A percentile compares a stretch with the other conserved stretches of the same genome.
Conservation (phyloP, 2,113 vertebrate species). For the Corythaixoides concolor region DNA sequence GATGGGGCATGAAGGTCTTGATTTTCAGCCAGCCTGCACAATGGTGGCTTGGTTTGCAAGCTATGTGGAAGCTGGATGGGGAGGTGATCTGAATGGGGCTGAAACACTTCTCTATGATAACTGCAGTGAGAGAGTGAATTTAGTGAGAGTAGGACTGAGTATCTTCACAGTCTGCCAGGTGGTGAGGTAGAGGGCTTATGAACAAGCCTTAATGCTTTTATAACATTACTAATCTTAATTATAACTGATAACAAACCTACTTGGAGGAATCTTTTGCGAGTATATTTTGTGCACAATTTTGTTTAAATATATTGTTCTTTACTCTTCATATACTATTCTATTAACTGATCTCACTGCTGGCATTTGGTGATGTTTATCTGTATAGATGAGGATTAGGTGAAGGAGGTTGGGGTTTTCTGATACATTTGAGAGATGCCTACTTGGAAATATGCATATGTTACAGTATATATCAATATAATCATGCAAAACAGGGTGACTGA, state of each 20-base stretch:
- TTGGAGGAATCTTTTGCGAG: not conserved
- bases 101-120: not conserved
- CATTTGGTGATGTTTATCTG: conserved; percentile 21
- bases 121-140: not conserved
- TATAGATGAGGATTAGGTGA: not conserved
- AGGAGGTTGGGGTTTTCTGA: not conserved
- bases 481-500: not conserved
- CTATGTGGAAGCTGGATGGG: not conserved
- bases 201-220: not conserved
- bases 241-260: not conserved
- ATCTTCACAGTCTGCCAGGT: not conserved
- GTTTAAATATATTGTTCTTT: not conserved
- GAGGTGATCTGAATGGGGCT: not conserved
- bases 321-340: not conserved
- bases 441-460: not conserved
- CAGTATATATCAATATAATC: not conserved
- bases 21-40: not conserved
- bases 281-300: not conserved
- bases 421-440: not conserved
- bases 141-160: not conserved
- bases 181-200: not conserved
- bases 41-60: not conserved
- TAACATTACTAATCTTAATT: not conserved
- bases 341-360: not conserved
- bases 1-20: not conserved